A percentile compares a stretch with the other conserved stretches of the same genome.
Conservation (phyloP, 2,797 vertebrate genomes). For the Sebastes matsubarae region DNA sequence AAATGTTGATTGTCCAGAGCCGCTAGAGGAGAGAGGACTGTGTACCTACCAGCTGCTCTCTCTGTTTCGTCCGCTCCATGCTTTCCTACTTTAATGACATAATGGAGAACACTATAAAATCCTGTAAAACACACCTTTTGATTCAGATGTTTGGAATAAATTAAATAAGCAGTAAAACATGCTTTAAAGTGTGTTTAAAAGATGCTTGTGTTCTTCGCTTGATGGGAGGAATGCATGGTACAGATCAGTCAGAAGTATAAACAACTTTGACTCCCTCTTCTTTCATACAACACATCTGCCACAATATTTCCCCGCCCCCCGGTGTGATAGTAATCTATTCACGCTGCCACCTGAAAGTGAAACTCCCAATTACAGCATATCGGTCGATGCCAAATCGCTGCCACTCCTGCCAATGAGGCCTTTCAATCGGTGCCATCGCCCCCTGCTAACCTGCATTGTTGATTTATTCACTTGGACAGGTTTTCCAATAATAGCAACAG, state of each 20-base stretch:
- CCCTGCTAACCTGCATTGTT: constrained; percentile 20
- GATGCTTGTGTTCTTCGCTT: background rate
- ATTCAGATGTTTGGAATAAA: background rate
- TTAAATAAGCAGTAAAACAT: background rate
- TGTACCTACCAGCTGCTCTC: constrained; percentile 23
- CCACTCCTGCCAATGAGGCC: constrained; percentile 26
- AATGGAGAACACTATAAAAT: background rate
- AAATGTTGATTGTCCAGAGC: constrained; percentile 71
- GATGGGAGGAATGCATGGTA: background rate
- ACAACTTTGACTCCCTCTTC: background rate
- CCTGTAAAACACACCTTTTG: background rate
- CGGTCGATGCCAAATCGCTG: constrained; percentile 15
- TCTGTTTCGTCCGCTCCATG: constrained; percentile 7
- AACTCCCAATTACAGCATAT: background rate
- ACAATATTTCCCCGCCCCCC: background rate
- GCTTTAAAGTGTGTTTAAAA: background rate
- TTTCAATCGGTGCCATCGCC: background rate
- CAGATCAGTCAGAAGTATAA: background rate
- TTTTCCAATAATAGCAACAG: constrained; percentile 42
- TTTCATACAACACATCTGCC: background rate
- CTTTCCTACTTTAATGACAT: background rate
- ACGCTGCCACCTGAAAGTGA: background rate
- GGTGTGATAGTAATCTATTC: background rate
- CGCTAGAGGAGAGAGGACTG: constrained; percentile 48
- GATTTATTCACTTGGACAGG: constrained; percentile 24